Conservation (phyloP, 1,140 invertebrate genomes). For the Diuraphis noxia region DNA sequence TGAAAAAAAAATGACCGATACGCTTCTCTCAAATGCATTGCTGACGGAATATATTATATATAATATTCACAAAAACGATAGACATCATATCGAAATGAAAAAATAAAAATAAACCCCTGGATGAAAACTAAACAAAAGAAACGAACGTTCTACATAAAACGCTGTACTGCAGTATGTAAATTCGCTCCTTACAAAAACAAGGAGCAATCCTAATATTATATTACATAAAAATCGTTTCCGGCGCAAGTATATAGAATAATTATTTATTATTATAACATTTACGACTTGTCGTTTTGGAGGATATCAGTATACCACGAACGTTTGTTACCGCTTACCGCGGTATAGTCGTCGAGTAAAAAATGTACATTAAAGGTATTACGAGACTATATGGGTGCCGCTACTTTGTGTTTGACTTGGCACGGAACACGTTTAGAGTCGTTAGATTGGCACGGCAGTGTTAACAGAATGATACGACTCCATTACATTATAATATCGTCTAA, state of each 20-base stretch:
- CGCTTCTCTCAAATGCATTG: not conserved
- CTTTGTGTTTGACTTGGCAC: not conserved
- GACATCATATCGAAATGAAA: not conserved
- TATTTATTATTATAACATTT: not conserved
- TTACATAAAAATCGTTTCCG: not conserved
- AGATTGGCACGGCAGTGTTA: not conserved
- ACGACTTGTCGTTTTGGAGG: not conserved
- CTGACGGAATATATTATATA: not conserved
- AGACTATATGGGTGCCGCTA: not conserved
- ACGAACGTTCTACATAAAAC: not conserved
- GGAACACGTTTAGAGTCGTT: not conserved
- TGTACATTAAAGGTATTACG: no score
- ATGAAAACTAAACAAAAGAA: not conserved
- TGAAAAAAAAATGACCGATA: constrained; percentile 9
- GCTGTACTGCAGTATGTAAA: not conserved
- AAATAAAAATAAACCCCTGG: not conserved
- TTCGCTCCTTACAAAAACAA: not conserved
- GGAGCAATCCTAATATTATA: not conserved
- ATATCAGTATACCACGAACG: not conserved
- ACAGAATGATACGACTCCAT: constrained; percentile 1
- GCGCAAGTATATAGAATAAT: not conserved
- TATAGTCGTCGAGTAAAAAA: not conserved
- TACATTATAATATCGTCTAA: not conserved
- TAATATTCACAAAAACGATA: not conserved
- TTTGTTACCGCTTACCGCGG: not conserved